Percentiles rank a stretch among this genome's conserved stretches.
These are phyloP conservation scores for Sinocyclocheilus anophthalmus DNA, from an alignment of 2,113 vertebrate genomes.

Conservation along the genomic window DNA sequence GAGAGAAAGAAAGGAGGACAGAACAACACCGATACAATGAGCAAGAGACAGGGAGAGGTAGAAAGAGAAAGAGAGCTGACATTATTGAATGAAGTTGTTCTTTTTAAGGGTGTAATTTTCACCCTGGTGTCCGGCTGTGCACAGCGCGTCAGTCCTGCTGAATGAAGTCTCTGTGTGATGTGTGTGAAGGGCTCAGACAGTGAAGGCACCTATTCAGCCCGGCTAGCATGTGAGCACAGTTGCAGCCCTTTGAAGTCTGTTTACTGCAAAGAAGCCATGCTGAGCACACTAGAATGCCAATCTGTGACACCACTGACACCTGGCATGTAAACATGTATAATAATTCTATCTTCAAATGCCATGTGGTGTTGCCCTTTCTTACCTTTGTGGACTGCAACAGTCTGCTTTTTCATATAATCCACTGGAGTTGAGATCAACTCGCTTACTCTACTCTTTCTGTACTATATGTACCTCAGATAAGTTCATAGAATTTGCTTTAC, in stretches of 20 bases:
- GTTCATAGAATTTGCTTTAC: too few species aligned
- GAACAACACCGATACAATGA: conserved; percentile 13
- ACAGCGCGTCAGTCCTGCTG: conserved; percentile 24
- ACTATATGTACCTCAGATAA: too few species aligned
- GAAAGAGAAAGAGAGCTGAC: conserved; percentile 12
- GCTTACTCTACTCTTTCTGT: too few species aligned
- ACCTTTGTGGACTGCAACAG: too few species aligned
- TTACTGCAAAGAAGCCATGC: conserved; percentile 72
- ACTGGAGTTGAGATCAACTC: too few species aligned
- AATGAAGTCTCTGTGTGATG: conserved; percentile 52
- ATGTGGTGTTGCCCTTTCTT: too few species aligned
- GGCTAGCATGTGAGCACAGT: conserved; percentile 50
- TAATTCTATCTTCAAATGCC: too few species aligned
- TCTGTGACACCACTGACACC: conserved; percentile 80
- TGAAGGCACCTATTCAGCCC: conserved; percentile 51
- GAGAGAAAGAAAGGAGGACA: conserved; percentile 25
- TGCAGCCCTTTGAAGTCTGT: conserved; percentile 78
- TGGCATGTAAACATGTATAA: conserved; percentile 78
- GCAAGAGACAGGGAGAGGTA: neutral
- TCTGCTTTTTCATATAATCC: too few species aligned
- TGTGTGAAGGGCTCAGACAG: conserved; percentile 34
- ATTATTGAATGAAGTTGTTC: conserved; percentile 57
- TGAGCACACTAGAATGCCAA: conserved; percentile 75
- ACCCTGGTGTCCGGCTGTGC: conserved; percentile 49
- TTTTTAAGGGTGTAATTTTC: conserved; percentile 53